Evolutionary conservation across 2,888 invertebrate species (phyloP), one percentile per base, ranked within the genome.

Genomic region (Scaptomyza polygonia): DNA sequence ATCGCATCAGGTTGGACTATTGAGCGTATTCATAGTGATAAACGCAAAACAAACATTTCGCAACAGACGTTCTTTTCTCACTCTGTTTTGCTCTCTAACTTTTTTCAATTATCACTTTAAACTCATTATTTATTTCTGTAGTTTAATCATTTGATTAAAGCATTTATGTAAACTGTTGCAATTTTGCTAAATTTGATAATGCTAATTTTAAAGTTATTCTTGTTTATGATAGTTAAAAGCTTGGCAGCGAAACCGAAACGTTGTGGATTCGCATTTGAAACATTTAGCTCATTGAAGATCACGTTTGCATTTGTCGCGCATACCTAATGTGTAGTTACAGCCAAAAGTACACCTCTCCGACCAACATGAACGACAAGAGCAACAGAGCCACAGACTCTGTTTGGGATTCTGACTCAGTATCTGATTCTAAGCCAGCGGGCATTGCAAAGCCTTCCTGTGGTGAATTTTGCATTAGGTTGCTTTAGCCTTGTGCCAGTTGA

Each of bases 391-490:
- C 44, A 42, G 34, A 43, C 42, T 29, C 40, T 32, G 57, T 51
- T 61, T 48, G 16, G 52, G 34, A 45, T 59, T 49, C 21, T 42
- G 42, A 42, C 2, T 21, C 21, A 12, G 42, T 7, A 12, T 34
- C 59, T 34, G 36, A 44, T 44, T 51, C 53, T 56, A 62, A 56
- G 55, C 49, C 65, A 69, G 39, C 72, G 57, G 72, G 64, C 45
- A 56, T 53, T 44, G 57, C 67, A 47, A 56, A 42, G 68, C 55
- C 70, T 67, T 61, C 32, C 67, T 79, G 76, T 70, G 80, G 78
- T 63, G 62, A 67, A 79, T 77, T 69, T 66, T 70, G 75, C 86
- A 86, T 84, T 86, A 81, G 71, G 76, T 79, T 65, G 84, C 63
- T 73, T 77, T 77, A 79, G 75, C 63, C 71, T 67, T 67, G 65